Conservation (phyloP, 2,888 invertebrate genomes). For the Palloptera scutellata region DNA sequence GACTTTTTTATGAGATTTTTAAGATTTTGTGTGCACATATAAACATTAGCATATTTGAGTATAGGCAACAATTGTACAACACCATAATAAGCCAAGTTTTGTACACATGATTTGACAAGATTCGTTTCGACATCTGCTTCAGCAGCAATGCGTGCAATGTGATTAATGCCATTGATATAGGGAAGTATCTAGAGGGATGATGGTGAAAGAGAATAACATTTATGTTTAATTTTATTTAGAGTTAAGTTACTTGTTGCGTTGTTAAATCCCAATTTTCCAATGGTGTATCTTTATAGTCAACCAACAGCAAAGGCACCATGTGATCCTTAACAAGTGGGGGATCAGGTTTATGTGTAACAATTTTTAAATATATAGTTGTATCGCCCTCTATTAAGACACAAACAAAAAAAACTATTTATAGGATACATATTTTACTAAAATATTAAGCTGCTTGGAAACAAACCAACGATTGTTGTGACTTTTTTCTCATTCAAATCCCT, state of each 20-base stretch:
- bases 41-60: constrained; percentile 86
- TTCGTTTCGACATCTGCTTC: constrained; percentile 93
- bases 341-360: constrained; percentile 81
- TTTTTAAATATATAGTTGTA: constrained; percentile 89
- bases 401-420: constrained; percentile 24
- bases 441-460: constrained; percentile 41
- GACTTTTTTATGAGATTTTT: constrained; percentile 73
- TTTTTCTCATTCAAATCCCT: constrained; percentile 83
- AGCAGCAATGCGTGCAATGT: constrained; percentile 87
- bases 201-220: not conserved
- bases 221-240: not conserved
- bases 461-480: constrained; percentile 78
- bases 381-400: constrained; percentile 72
- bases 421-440: not conserved
- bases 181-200: constrained; percentile 67
- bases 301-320: constrained; percentile 86
- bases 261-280: constrained; percentile 91
- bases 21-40: constrained; percentile 79
- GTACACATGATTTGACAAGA: constrained; percentile 92
- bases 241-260: constrained; percentile 79
- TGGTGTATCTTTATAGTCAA: constrained; percentile 71
- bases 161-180: constrained; percentile 91
- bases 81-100: constrained; percentile 85
- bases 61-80: constrained; percentile 80
- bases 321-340: constrained; percentile 85